These are phyloP conservation scores for Stegophylla sp. DNA, from an alignment of 2,888 invertebrate species.

Conservation along the genomic window DNA sequence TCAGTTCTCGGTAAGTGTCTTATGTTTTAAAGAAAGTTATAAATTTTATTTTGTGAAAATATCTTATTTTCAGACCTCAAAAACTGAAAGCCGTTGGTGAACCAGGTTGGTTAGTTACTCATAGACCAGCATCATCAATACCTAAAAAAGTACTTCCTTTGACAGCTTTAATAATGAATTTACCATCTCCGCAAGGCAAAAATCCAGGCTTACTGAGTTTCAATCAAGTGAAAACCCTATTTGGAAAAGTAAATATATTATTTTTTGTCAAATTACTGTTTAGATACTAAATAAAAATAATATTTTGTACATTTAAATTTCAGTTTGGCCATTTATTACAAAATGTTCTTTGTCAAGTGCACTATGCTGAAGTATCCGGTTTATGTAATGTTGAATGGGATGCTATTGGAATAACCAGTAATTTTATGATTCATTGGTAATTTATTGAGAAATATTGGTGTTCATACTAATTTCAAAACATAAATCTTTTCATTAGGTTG, in stretches of 20 bases:
- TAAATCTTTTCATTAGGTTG: constrained; percentile 65
- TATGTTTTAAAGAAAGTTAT: background rate
- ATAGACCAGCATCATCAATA: constrained; percentile 66
- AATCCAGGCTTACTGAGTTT: constrained; percentile 77
- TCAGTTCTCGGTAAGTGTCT: constrained; percentile 69
- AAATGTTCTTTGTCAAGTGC: constrained; percentile 81
- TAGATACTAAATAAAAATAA: background rate
- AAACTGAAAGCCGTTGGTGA: constrained; percentile 71
- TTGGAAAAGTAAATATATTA: constrained; percentile 71
- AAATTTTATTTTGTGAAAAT: background rate
- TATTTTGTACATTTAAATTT: constrained; percentile 61
- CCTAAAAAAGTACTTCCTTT: constrained; percentile 74
- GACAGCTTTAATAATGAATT: constrained; percentile 84
- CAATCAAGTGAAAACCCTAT: constrained; percentile 77
- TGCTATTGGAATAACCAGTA: constrained; percentile 81
- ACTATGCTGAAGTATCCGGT: constrained; percentile 85
- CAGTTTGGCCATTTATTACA: constrained; percentile 87
- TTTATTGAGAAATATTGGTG: constrained; percentile 7
- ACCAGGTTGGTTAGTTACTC: constrained; percentile 80
- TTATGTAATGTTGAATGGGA: constrained; percentile 92
- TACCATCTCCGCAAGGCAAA: constrained; percentile 72
- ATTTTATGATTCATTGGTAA: constrained; percentile 81
- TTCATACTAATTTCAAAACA: background rate
- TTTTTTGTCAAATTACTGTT: background rate
- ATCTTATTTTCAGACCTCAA: constrained; percentile 64